Evolutionary conservation across 1,140 invertebrate species (phyloP), one percentile per base, ranked within the genome.

Genomic region (Leptinotarsa lineolata): DNA sequence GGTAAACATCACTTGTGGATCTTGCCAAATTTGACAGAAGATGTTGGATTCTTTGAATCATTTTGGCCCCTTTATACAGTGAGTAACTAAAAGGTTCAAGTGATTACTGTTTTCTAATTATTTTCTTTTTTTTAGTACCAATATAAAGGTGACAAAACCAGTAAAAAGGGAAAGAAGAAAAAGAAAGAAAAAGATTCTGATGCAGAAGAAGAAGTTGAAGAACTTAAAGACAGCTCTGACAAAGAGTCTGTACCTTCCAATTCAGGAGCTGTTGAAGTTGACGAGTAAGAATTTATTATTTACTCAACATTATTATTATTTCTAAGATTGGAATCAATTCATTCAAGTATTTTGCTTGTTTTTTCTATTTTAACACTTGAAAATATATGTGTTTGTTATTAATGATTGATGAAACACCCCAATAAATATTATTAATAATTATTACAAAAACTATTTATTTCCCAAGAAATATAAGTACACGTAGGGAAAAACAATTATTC

Each of bases 31-130:
- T n/a, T n/a, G n/a, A n/a, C n/a, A n/a, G n/a, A n/a, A n/a, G n/a
- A n/a, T 87, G 97, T 99, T 63, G 97, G 98, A 46, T 98, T 99
- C 88, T 95, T 99, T 72, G 97, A 97, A 58, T 99, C 97, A 1
- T 99, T 99, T 86, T 96, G 95, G 93, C 98, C 98, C 30, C 87
- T 99, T 2, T 99, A 99, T 88, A 93, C 94, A 85, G n/a, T n/a
- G n/a, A n/a, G n/a, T n/a, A n/a, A n/a, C n/a, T n/a, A n/a, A n/a
- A n/a, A n/a, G n/a, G n/a, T n/a, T n/a, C n/a, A n/a, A n/a, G n/a
- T n/a, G n/a, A n/a, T n/a, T n/a, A n/a, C n/a, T n/a, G n/a, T n/a
- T n/a, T 67, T 46, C 22, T 68, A 64, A 70, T 70, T 73, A 76
- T 78, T 61, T 39, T 76, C 81, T 85, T 24, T 83, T 72, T 61